phyloP scores from a whole-genome alignment of 2,797 vertebrate genomes.

The Ciconia nigra region DNA sequence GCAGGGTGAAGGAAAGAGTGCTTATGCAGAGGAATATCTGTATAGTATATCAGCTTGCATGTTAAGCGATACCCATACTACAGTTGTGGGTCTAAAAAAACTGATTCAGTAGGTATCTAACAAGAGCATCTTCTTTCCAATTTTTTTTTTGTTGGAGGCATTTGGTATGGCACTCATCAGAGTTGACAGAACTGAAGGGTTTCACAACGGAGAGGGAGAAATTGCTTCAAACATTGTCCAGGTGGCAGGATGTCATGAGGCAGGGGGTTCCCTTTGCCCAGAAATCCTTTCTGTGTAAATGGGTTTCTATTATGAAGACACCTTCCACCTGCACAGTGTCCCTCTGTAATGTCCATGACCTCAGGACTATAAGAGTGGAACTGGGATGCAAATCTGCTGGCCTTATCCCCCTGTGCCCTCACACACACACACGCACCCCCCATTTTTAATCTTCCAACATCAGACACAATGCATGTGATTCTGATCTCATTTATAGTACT shows the following conservation, averaged over 20 bases:
- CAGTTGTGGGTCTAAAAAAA: not conserved
- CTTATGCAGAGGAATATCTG: not conserved
- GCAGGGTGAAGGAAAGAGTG: not conserved
- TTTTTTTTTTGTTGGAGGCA: not conserved
- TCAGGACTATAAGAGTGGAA: not conserved
- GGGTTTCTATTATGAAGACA: not conserved
- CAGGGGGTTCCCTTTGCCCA: not conserved
- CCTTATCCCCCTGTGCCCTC: not conserved
- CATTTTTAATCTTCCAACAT: not conserved
- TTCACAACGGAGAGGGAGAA: not conserved
- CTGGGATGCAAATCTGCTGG: not conserved
- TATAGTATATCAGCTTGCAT: not conserved
- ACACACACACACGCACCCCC: not conserved
- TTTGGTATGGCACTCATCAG: not conserved
- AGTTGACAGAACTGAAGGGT: not conserved
- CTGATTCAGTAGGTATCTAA: not conserved
- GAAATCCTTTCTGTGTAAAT: not conserved
- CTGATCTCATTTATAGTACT: not conserved
- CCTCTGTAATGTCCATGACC: not conserved
- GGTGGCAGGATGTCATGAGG: not conserved
- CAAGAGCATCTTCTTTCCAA: fast-evolving
- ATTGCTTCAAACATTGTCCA: not conserved
- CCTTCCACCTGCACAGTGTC: not conserved
- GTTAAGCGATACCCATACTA: not conserved
- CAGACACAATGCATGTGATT: not conserved